Evolutionary conservation across 92 coral and sea anemone species (phyloP), one percentile per base, ranked within the genome.

Genomic region (Montipora capitata): DNA sequence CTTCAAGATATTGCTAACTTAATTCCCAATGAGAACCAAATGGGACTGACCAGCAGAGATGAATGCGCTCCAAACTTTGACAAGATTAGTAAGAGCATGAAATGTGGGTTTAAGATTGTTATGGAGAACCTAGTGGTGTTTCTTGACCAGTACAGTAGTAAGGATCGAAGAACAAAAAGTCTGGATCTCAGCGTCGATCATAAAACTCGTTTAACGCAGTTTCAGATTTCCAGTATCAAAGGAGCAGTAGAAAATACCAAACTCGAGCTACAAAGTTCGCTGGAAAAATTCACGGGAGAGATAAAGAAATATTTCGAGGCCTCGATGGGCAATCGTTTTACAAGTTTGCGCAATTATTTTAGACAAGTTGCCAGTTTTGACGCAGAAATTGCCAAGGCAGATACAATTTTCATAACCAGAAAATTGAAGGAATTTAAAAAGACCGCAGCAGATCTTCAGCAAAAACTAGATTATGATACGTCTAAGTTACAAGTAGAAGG

Each of bases 161-260:
- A 81, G 71, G 81, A 77, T 87, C 70, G 65, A n/a, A 87, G 69
- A 65, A 81, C 87, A 65, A 87, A 77, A 68, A 27, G 65, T 2
- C 70, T 87, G 67, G 88, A 81, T 81, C 74, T 77, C 5, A 79
- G 88, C 63, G 87, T 87, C 73, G 81, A 87, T 72, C 75, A 87
- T 81, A 68, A 81, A 64, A 48, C 70, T 38, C 82, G 91, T 12
- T 87, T 87, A 87, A 18, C 56, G 18, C 91, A 82, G 57, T 87
- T 87, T 81, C 73, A 87, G 74, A 87, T 87, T 81, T 87, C 91
- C 16, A 87, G 88, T 39, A 87, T 87, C 68, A 80, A 87, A 80
- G 91, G 78, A 51, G 78, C 88, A 38, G 91, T 87, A 5, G 80
- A 79, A 72, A 87, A 87, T 62, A 68, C 91, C 58, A 81, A 81